phyloP scores from a whole-genome alignment of 1,140 invertebrate species.

The Mercenaria mercenaria region DNA sequence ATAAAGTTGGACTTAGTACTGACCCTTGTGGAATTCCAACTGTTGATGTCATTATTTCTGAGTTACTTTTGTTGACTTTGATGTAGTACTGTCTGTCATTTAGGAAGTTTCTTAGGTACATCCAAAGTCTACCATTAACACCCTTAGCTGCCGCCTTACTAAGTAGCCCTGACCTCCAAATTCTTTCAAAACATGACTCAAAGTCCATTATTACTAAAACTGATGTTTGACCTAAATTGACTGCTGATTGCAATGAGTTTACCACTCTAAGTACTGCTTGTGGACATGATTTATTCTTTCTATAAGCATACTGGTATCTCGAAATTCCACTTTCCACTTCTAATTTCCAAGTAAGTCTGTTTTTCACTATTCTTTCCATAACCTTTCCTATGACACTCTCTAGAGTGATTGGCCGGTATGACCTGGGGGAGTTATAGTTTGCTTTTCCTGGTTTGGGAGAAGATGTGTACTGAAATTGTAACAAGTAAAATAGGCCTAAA shows the following conservation, averaged over 20 bases:
- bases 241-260: background rate
- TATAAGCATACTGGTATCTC: background rate
- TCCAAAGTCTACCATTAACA: background rate
- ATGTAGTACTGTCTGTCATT: background rate
- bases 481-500: too few species aligned
- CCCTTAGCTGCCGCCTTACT: background rate
- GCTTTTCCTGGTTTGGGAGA: too few species aligned
- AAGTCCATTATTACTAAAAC: constrained; percentile 5
- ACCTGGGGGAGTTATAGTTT: too few species aligned
- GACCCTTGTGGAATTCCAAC: too few species aligned
- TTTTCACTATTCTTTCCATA: too few species aligned
- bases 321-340: background rate
- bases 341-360: too few species aligned
- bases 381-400: too few species aligned
- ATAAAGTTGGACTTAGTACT: constrained; percentile 13
- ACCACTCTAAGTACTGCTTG: background rate
- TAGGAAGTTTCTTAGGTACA: too few species aligned
- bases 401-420: too few species aligned
- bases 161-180: background rate
- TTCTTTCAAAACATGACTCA: constrained; percentile 32
- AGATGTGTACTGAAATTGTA: too few species aligned
- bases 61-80: background rate
- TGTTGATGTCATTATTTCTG: constrained; percentile 14
- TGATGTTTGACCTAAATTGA: background rate
- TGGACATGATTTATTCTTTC: too few species aligned